These are phyloP conservation scores for Baryphthengus martii DNA, from an alignment of 2,113 vertebrate genomes.

Conservation along the genomic window DNA sequence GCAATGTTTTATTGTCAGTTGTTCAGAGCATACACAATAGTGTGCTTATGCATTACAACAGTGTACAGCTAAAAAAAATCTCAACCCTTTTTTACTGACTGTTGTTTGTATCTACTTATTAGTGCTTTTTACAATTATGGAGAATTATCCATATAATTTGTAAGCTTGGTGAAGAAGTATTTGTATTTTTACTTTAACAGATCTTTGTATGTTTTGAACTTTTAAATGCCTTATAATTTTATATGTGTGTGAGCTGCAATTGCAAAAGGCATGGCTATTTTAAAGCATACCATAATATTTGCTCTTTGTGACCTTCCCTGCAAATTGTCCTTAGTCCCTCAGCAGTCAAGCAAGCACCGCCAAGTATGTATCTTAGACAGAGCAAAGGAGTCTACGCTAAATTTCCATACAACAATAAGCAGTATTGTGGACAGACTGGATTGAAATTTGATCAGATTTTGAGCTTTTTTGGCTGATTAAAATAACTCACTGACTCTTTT, in stretches of 20 bases:
- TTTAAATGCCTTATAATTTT: background rate
- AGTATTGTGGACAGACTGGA: background rate
- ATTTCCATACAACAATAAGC: background rate
- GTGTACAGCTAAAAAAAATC: background rate
- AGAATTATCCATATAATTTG: background rate
- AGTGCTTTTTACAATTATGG: background rate
- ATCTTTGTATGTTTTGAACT: background rate
- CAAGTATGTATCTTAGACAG: background rate
- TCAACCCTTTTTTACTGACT: background rate
- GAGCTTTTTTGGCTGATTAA: background rate
- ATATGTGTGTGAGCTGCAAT: background rate
- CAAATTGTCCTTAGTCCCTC: background rate
- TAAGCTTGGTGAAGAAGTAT: background rate
- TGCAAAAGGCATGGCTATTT: background rate
- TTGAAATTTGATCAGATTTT: background rate
- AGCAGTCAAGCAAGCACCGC: fast-evolving
- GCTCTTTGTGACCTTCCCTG: background rate
- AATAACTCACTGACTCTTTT: background rate
- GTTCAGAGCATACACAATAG: background rate
- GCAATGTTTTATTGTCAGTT: background rate
- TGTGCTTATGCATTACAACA: background rate
- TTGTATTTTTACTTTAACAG: background rate
- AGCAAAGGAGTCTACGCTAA: background rate
- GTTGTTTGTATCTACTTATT: background rate
- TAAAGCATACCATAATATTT: background rate